phyloP scores from a whole-genome alignment of 1,140 invertebrate genomes.

The Panulirus ornatus region DNA sequence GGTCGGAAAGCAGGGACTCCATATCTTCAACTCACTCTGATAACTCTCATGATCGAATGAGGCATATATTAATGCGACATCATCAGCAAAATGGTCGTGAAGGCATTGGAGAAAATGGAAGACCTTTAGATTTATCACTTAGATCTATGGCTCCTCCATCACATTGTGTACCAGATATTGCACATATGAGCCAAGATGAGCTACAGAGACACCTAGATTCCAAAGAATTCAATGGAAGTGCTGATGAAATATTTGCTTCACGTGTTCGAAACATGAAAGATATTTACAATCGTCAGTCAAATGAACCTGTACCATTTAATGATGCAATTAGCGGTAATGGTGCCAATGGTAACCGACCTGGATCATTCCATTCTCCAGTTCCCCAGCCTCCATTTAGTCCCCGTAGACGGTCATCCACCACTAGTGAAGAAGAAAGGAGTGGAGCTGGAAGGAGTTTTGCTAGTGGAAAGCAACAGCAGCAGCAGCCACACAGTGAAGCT shows the following conservation, averaged over 20 bases:
- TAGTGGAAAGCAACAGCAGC: slow-evolving; percentile 63
- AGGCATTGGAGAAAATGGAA: slow-evolving; percentile 44
- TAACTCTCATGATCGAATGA: slow-evolving; percentile 74
- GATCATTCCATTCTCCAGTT: slow-evolving; percentile 28
- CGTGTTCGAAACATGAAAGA: slow-evolving; percentile 55
- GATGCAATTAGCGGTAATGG: slow-evolving; percentile 15
- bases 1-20: slow-evolving; percentile 72
- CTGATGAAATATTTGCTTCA: slow-evolving; percentile 67
- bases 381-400: slow-evolving; percentile 67
- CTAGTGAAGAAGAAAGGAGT: slow-evolving; percentile 49
- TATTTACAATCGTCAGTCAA: slow-evolving; percentile 35
- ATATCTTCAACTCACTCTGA: slow-evolving; percentile 73
- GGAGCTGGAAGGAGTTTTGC: slow-evolving; percentile 44
- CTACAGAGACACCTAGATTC: slow-evolving; percentile 61
- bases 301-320: slow-evolving; percentile 31
- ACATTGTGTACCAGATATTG: slow-evolving; percentile 66
- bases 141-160: slow-evolving; percentile 63
- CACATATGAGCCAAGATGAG: slow-evolving; percentile 66
- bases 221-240: slow-evolving; percentile 62
- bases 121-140: slow-evolving; percentile 54
- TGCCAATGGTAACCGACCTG: slow-evolving; percentile 24
- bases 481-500: slow-evolving; percentile 62
- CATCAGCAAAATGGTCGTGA: slow-evolving; percentile 59
- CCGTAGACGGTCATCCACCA: slow-evolving; percentile 40
- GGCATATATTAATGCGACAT: slow-evolving; percentile 68